Percentiles rank a stretch among this genome's conserved stretches.
phyloP scores from a whole-genome alignment of 30 jellyfish, hydroid and myxozoan species.

The Phacellophora camtschatica region DNA sequence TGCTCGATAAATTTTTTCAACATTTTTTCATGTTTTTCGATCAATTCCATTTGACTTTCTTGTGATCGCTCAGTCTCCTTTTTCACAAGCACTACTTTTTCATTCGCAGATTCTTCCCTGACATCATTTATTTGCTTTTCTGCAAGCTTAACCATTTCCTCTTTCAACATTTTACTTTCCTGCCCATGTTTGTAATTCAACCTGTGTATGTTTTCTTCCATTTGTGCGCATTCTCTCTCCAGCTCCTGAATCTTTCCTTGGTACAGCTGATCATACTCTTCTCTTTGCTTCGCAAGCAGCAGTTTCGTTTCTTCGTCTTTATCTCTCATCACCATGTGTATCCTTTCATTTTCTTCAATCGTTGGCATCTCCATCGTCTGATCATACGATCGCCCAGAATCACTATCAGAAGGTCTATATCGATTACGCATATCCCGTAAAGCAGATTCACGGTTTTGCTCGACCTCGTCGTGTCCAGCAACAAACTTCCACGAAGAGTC shows the following conservation, averaged over 20 bases:
- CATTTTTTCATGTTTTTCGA: slow-evolving; percentile 23
- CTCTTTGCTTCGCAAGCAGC: slow-evolving; percentile 12
- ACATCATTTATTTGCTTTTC: slow-evolving; percentile 34
- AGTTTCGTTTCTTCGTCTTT: slow-evolving; percentile 38
- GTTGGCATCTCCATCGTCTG: slow-evolving; percentile 50
- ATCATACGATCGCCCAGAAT: slow-evolving; percentile 35
- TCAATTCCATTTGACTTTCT: neutral
- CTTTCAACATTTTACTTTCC: slow-evolving; percentile 7
- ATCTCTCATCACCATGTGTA: neutral
- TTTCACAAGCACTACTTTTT: slow-evolving; percentile 18
- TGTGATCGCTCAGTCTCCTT: slow-evolving; percentile 10
- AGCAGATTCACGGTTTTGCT: slow-evolving; percentile 11
- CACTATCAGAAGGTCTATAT: slow-evolving; percentile 44
- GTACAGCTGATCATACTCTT: slow-evolving; percentile 23
- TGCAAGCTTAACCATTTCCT: slow-evolving; percentile 27
- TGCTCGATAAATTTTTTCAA: slow-evolving; percentile 26
- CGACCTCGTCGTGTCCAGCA: slow-evolving; percentile 44
- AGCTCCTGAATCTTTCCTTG: slow-evolving; percentile 33
- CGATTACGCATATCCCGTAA: slow-evolving; percentile 27
- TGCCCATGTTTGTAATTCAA: slow-evolving; percentile 1
- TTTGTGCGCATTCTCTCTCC: slow-evolving; percentile 26
- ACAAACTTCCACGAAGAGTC: neutral
- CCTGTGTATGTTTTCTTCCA: slow-evolving; percentile 18
- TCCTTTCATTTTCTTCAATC: slow-evolving; percentile 26
- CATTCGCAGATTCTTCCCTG: slow-evolving; percentile 39